Percentiles rank a stretch among this genome's conserved stretches.
phyloP scores from a whole-genome alignment of 2,113 vertebrate species.

The Ammospiza nelsoni region DNA sequence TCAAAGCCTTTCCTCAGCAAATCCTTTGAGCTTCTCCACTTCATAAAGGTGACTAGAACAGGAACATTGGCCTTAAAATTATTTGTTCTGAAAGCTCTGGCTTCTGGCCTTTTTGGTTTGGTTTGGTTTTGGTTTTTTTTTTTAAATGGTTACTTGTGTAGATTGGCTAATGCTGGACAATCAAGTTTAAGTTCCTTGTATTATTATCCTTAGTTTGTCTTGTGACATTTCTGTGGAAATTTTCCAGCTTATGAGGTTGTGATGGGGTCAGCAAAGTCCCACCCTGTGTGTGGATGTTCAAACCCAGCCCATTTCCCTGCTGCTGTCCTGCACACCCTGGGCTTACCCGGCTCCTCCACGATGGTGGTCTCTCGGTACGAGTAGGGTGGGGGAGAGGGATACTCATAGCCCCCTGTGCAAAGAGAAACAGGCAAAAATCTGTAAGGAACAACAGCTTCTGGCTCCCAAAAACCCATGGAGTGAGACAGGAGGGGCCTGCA shows the following conservation, averaged over 20 bases:
- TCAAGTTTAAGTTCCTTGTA: background rate
- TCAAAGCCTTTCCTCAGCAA: background rate
- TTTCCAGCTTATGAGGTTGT: background rate
- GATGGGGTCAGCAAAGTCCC: background rate
- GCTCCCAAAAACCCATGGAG: background rate
- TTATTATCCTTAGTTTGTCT: background rate
- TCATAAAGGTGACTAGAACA: background rate
- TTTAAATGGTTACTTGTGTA: background rate
- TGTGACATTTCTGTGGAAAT: background rate
- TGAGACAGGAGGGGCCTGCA: background rate
- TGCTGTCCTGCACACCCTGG: accelerated
- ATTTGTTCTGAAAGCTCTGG: background rate
- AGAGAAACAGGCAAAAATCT: background rate
- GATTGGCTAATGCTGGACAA: background rate
- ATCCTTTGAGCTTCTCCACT: background rate
- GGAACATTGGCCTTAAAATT: background rate
- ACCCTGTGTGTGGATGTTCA: background rate
- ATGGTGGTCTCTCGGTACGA: background rate
- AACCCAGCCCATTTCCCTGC: accelerated
- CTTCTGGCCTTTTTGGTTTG: background rate
- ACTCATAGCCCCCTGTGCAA: background rate
- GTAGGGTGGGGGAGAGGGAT: slow-evolving; percentile 60
- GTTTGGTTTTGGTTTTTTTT: background rate
- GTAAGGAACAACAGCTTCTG: background rate
- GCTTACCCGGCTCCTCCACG: slow-evolving; percentile 16